These are phyloP conservation scores for Plagiodera versicolora DNA, from an alignment of 2,888 invertebrate genomes.

Conservation along the genomic window DNA sequence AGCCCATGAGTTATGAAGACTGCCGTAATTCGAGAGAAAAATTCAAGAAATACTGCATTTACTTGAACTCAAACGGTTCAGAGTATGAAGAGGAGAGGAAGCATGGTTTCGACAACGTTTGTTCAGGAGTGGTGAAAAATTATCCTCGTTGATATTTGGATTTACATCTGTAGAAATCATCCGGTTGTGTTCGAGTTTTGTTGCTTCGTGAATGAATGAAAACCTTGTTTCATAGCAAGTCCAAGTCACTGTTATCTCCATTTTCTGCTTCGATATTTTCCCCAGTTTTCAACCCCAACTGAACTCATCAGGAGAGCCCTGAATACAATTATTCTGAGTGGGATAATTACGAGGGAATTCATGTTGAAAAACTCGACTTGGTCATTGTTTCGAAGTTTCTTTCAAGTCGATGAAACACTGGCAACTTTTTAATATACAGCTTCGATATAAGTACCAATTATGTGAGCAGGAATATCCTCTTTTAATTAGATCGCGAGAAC, in stretches of 20 bases:
- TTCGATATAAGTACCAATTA: conserved; percentile 19
- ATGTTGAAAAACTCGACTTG: conserved; percentile 13
- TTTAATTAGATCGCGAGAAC: background rate
- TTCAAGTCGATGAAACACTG: conserved; percentile 16
- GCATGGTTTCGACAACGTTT: too few relatives aligned
- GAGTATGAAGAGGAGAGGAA: too few relatives aligned
- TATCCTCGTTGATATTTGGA: too few relatives aligned
- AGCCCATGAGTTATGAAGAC: conserved; percentile 9
- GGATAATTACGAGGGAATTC: conserved; percentile 15
- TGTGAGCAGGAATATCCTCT: conserved; percentile 3
- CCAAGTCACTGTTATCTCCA: too few relatives aligned
- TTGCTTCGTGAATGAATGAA: too few relatives aligned
- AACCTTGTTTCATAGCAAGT: too few relatives aligned
- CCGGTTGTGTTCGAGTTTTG: too few relatives aligned
- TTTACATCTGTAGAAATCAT: too few relatives aligned
- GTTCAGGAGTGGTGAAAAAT: too few relatives aligned
- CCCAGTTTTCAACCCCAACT: too few relatives aligned
- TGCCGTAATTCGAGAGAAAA: conserved; percentile 6
- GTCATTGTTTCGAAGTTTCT: conserved; percentile 19
- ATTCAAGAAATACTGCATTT: conserved; percentile 1
- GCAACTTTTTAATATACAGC: conserved; percentile 17
- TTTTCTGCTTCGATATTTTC: too few relatives aligned
- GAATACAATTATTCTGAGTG: conserved; percentile 2
- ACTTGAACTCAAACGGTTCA: background rate
- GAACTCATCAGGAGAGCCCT: too few relatives aligned